These are phyloP conservation scores for Tetragonula carbonaria DNA, from an alignment of 2,888 invertebrate genomes.

Conservation along the genomic window DNA sequence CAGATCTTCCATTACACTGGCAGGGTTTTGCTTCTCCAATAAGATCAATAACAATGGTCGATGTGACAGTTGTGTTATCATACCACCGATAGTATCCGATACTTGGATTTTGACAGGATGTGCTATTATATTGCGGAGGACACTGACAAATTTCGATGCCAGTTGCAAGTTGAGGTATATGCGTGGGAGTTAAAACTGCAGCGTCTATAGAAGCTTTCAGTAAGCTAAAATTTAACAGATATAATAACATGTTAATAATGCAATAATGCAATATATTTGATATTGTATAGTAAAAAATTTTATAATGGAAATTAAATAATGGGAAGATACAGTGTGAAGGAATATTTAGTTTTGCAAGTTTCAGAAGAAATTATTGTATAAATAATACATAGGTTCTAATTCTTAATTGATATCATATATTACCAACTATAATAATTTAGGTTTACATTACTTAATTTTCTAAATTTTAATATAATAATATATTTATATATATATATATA, in stretches of 20 bases:
- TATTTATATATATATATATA: too few relatives aligned
- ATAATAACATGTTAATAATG: not conserved
- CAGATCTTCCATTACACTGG: conserved; percentile 92
- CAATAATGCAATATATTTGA: not conserved
- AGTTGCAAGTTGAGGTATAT: conserved; percentile 88
- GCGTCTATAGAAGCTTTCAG: conserved; percentile 93
- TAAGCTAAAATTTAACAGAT: conserved; percentile 84
- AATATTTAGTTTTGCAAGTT: not conserved
- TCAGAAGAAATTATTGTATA: not conserved
- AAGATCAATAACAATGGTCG: conserved; percentile 90
- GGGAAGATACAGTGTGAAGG: not conserved
- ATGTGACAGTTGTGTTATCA: conserved; percentile 85
- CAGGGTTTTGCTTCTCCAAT: conserved; percentile 93
- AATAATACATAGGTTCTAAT: not conserved
- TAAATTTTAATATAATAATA: too few relatives aligned
- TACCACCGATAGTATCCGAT: conserved; percentile 93
- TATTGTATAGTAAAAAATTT: not conserved
- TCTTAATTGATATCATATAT: too few relatives aligned
- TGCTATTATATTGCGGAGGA: conserved; percentile 91
- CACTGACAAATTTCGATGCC: conserved; percentile 95
- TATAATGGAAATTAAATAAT: not conserved
- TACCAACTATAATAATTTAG: too few relatives aligned
- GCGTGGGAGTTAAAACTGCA: conserved; percentile 89
- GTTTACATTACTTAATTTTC: too few relatives aligned
- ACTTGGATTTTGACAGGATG: conserved; percentile 96